Conservation (phyloP, 2,113 vertebrate genomes). For the Rhynchomys soricoides region DNA sequence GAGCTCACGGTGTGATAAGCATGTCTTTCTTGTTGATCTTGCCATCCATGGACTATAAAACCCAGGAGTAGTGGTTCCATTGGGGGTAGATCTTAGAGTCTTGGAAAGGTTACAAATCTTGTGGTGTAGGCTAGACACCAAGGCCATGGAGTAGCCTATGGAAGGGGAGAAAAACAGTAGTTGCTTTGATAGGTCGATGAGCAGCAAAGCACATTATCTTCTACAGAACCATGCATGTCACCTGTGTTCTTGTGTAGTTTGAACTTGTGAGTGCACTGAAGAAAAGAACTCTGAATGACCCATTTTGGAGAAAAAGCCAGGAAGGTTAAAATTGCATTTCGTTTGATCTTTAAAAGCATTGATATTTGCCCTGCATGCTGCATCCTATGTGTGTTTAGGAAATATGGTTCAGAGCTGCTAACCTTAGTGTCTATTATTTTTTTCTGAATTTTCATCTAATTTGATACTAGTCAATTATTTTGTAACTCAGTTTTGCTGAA, state of each 20-base stretch:
- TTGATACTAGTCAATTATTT: not conserved
- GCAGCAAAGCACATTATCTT: not conserved
- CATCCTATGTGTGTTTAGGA: not conserved
- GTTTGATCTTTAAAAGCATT: slow-evolving; percentile 23
- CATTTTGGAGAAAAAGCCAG: not conserved
- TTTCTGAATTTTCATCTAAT: not conserved
- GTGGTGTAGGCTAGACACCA: not conserved
- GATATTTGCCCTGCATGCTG: not conserved
- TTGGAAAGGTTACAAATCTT: not conserved
- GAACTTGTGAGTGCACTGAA: not conserved
- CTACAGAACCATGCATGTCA: not conserved
- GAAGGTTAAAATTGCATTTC: not conserved
- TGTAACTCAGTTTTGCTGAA: not conserved
- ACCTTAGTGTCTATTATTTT: slow-evolving; percentile 10
- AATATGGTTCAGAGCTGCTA: not conserved
- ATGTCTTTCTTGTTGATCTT: not conserved
- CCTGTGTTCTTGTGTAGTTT: not conserved
- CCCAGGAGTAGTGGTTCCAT: not conserved
- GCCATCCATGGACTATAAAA: not conserved
- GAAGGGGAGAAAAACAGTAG: not conserved
- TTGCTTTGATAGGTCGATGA: fast-evolving
- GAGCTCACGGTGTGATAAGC: not conserved
- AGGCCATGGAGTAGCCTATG: not conserved
- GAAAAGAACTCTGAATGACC: not conserved
- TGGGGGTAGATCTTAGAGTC: not conserved